phyloP scores from a whole-genome alignment of 2,888 invertebrate species.

The Lucinisca nassula region DNA sequence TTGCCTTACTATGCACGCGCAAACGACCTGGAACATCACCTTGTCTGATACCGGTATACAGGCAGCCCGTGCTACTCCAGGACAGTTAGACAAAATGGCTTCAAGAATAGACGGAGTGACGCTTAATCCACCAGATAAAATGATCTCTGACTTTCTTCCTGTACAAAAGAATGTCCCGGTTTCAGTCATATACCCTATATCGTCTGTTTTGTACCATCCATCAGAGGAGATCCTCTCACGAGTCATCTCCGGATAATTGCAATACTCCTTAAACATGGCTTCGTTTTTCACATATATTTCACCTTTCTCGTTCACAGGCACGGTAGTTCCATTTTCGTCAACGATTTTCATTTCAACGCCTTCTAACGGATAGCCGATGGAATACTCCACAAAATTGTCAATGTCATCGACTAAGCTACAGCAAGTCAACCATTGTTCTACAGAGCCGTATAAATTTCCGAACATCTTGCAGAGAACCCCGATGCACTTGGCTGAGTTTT shows the following conservation, averaged over 20 bases:
- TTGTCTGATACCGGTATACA: constrained; percentile 40
- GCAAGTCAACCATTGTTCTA: constrained; percentile 1
- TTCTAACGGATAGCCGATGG: background rate
- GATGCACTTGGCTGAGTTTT: background rate
- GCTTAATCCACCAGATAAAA: background rate
- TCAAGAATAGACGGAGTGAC: background rate
- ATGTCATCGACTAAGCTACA: background rate
- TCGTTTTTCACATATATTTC: constrained; percentile 14
- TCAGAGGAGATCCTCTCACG: background rate
- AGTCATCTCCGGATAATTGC: constrained; percentile 28
- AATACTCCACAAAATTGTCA: background rate
- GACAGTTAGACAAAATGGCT: background rate
- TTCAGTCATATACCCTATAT: constrained; percentile 16
- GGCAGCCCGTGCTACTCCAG: background rate
- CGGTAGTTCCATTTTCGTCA: constrained; percentile 7
- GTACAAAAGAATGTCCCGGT: background rate
- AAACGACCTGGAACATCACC: constrained; percentile 26
- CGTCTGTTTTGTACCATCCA: constrained; percentile 40
- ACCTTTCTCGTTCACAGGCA: constrained; percentile 33
- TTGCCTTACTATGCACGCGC: constrained; percentile 40
- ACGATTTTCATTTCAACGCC: constrained; percentile 20
- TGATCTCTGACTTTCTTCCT: background rate
- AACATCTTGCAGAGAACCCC: background rate
- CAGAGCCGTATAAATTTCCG: constrained; percentile 1
- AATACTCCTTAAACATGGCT: constrained; percentile 27